Evolutionary conservation across 2,113 vertebrate genomes (phyloP).

Genomic region (Larimichthys polyactis): DNA sequence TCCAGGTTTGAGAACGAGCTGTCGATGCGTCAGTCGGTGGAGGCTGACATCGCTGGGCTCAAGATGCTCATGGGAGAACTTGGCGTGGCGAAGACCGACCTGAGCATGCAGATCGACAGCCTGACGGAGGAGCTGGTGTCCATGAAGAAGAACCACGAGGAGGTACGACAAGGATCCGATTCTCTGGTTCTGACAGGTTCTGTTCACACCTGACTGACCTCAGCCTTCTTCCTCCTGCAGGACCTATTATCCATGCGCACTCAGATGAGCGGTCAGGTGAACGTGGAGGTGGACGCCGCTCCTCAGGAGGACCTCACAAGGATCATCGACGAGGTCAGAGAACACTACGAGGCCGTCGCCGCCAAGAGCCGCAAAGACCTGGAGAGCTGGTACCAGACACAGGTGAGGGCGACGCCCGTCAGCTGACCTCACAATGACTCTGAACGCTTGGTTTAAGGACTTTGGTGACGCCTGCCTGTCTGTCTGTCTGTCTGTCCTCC

Average conservation of each 20-base stretch:
- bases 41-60: slow-evolving; percentile 86
- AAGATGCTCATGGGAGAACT: slow-evolving; percentile 80
- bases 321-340: slow-evolving; percentile 76
- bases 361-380: slow-evolving; percentile 83
- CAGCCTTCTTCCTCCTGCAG: slow-evolving; percentile 31
- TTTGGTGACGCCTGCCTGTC: no score
- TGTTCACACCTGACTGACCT: background rate
- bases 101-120: slow-evolving; percentile 66
- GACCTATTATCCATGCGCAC: slow-evolving; percentile 51
- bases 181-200: no score
- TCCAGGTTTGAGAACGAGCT: slow-evolving; percentile 88
- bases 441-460: no score
- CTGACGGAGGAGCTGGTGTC: slow-evolving; percentile 67
- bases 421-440: no score
- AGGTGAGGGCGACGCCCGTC: slow-evolving; percentile 52
- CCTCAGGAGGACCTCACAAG: slow-evolving; percentile 64
- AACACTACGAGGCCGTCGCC: slow-evolving; percentile 83
- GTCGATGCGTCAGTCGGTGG: slow-evolving; percentile 86
- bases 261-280: slow-evolving; percentile 78
- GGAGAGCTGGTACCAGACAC: slow-evolving; percentile 77
- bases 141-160: slow-evolving; percentile 65
- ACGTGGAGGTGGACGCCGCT: slow-evolving; percentile 80
- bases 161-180: slow-evolving; percentile 22
- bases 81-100: slow-evolving; percentile 72
- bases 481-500: no score